A percentile compares a stretch with the other conserved stretches of the same genome.
Evolutionary conservation across 2,888 invertebrate genomes (phyloP).

Genomic region (Pollenia labialis): DNA sequence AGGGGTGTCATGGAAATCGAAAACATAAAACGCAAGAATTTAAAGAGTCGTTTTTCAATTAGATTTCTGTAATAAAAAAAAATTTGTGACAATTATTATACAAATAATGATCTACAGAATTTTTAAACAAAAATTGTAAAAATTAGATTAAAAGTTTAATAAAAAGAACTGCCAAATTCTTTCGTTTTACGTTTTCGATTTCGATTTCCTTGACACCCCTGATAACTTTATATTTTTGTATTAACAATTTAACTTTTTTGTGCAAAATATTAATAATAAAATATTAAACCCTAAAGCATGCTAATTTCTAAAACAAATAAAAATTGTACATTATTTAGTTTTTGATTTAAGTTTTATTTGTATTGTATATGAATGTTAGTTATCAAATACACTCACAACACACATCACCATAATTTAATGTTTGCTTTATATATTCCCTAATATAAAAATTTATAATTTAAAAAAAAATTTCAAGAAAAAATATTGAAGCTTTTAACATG

Average conservation of each 20-base stretch:
- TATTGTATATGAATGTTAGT: constrained; percentile 26
- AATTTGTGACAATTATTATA: too few relatives aligned
- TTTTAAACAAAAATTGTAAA: too few relatives aligned
- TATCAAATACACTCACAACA: constrained; percentile 44
- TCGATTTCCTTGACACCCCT: too few relatives aligned
- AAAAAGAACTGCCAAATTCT: too few relatives aligned
- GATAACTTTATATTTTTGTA: too few relatives aligned
- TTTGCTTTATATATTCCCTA: constrained; percentile 36
- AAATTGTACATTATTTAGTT: constrained; percentile 38
- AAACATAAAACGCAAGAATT: too few relatives aligned
- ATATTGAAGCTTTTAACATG: not conserved
- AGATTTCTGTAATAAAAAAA: too few relatives aligned
- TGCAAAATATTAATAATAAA: not conserved
- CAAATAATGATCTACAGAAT: too few relatives aligned
- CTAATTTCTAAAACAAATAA: constrained; percentile 60
- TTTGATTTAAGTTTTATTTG: constrained; percentile 44
- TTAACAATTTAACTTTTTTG: not conserved
- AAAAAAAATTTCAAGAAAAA: not conserved
- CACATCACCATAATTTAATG: constrained; percentile 31
- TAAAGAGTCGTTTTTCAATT: too few relatives aligned
- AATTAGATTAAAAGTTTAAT: too few relatives aligned
- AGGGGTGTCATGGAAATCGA: too few relatives aligned
- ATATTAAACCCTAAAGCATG: constrained; percentile 54
- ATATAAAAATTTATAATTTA: constrained; percentile 21
- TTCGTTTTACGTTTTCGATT: too few relatives aligned